Evolutionary conservation across 2,797 vertebrate species (phyloP).

Genomic region (Paramormyrops hopkinsi): DNA sequence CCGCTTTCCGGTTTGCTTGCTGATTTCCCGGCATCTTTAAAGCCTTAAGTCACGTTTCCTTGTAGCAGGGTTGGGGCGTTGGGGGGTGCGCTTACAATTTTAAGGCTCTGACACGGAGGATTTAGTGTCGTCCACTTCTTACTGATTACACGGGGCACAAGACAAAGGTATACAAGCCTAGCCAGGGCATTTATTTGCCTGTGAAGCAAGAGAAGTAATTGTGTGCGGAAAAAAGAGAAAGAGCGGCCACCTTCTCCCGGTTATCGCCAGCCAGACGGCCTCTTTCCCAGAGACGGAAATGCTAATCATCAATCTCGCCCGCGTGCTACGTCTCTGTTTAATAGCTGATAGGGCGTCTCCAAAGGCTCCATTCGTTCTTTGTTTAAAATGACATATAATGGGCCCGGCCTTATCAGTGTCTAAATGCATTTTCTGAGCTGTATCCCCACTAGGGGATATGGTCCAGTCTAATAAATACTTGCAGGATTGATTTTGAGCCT

Average conservation of each 20-base stretch:
- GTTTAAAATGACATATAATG: constrained; percentile 96
- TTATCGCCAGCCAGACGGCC: constrained; percentile 69
- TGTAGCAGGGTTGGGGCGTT: constrained; percentile 45
- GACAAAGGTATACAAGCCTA: constrained; percentile 68
- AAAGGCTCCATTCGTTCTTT: constrained; percentile 82
- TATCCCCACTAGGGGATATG: constrained; percentile 63
- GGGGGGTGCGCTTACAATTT: constrained; percentile 57
- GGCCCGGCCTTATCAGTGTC: constrained; percentile 87
- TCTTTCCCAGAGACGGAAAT: constrained; percentile 69
- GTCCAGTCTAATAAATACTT: constrained; percentile 62
- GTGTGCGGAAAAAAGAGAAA: constrained; percentile 45
- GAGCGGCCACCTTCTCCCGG: constrained; percentile 46
- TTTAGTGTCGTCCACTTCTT: constrained; percentile 62
- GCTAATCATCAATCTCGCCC: constrained; percentile 89
- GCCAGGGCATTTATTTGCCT: constrained; percentile 66
- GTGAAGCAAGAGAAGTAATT: constrained; percentile 45
- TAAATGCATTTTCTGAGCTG: constrained; percentile 76
- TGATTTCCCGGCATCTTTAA: constrained; percentile 49
- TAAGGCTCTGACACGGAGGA: constrained; percentile 64
- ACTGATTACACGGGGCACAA: constrained; percentile 67
- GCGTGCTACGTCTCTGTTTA: constrained; percentile 84
- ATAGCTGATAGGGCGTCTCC: constrained; percentile 91
- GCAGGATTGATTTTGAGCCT: constrained; percentile 80
- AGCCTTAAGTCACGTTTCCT: constrained; percentile 56
- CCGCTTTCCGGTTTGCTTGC: constrained; percentile 27